Percentiles rank a stretch among this genome's conserved stretches.
These are phyloP conservation scores for Epirrita christyi DNA, from an alignment of 2,888 invertebrate genomes.

Conservation along the genomic window DNA sequence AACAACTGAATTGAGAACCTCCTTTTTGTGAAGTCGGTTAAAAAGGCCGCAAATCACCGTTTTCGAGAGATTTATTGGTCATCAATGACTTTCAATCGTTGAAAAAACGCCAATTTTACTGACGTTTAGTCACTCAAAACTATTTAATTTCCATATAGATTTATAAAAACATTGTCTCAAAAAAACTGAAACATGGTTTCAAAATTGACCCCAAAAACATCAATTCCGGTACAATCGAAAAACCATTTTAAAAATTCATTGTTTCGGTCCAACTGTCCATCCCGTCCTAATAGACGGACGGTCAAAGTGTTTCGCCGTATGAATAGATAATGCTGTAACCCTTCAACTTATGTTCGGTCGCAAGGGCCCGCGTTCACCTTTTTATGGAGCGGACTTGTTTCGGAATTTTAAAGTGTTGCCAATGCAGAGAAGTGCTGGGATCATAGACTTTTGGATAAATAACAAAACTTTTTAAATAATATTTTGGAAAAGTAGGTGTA, in stretches of 20 bases:
- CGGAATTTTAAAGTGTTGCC: constrained; percentile 30
- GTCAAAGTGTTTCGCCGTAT: constrained; percentile 72
- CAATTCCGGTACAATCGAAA: constrained; percentile 38
- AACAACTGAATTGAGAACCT: no score
- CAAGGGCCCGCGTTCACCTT: constrained; percentile 43
- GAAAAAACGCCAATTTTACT: no score
- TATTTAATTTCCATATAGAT: no score
- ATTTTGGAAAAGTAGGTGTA: neutral
- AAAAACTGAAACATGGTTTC: constrained; percentile 19
- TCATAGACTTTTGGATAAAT: neutral
- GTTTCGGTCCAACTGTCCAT: constrained; percentile 48
- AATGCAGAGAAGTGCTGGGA: neutral
- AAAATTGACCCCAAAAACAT: constrained; percentile 38
- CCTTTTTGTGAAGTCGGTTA: no score
- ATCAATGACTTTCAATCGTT: no score
- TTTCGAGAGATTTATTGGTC: no score
- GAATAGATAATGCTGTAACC: constrained; percentile 76
- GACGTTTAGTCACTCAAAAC: no score
- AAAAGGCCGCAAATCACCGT: no score
- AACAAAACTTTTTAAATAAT: neutral
- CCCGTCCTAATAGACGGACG: constrained; percentile 63
- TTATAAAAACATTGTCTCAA: no score
- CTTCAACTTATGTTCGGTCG: constrained; percentile 59
- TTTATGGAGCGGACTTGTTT: constrained; percentile 46
- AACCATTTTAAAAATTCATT: constrained; percentile 70